Evolutionary conservation across 2,797 vertebrate genomes (phyloP).

Genomic region (Eidolon dupreanum): DNA sequence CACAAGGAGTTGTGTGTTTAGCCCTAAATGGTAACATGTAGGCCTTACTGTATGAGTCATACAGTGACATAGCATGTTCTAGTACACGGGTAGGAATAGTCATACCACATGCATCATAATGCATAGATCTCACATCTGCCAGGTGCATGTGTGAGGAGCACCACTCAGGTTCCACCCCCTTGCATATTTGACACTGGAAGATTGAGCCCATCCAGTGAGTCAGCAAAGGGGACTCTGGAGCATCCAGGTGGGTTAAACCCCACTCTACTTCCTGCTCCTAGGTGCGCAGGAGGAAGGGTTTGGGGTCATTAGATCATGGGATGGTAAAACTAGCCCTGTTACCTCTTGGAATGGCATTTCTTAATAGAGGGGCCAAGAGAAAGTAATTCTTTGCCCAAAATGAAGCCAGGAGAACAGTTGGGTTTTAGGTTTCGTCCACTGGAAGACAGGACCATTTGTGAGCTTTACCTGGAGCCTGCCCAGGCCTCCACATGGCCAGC

Average conservation of each 20-base stretch:
- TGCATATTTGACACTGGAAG: neutral
- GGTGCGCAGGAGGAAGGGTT: fast-evolving
- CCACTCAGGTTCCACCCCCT: neutral
- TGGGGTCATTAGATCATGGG: fast-evolving
- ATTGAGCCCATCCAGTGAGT: neutral
- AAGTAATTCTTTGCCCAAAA: neutral
- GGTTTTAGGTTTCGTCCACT: neutral
- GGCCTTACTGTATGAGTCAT: neutral
- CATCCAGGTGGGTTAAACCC: fast-evolving
- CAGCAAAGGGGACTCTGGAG: neutral
- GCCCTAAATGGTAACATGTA: neutral
- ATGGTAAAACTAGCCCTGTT: neutral
- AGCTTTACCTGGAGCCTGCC: neutral
- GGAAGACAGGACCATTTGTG: neutral
- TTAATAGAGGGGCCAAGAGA: neutral
- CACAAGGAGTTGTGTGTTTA: neutral
- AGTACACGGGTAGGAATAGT: neutral
- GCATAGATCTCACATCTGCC: neutral
- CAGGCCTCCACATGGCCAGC: neutral
- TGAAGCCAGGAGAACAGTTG: neutral
- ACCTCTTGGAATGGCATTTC: neutral
- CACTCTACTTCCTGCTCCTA: neutral
- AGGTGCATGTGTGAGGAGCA: neutral
- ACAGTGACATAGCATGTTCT: neutral
- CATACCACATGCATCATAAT: neutral